These are phyloP conservation scores for Teleogryllus occipitalis DNA, from an alignment of 1,140 invertebrate species.

Conservation along the genomic window DNA sequence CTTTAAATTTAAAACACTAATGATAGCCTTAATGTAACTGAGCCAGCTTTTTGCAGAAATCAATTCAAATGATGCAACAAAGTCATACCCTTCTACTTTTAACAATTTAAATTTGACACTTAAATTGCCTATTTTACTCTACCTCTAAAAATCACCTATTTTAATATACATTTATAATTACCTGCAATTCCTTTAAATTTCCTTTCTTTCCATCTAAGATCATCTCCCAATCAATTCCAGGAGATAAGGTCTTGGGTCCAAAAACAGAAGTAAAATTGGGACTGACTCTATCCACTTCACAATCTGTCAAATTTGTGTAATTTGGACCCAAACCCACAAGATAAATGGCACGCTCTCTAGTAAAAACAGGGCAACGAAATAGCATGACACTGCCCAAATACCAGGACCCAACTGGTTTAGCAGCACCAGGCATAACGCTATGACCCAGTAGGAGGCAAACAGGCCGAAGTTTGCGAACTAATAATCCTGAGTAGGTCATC, in stretches of 20 bases:
- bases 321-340: slow-evolving; percentile 44
- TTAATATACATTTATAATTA: not conserved
- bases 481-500: slow-evolving; percentile 41
- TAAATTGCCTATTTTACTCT: too few relatives aligned
- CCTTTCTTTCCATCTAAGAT: slow-evolving; percentile 25
- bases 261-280: slow-evolving; percentile 41
- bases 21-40: too few relatives aligned
- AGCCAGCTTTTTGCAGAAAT: too few relatives aligned
- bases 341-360: slow-evolving; percentile 40
- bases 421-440: not conserved
- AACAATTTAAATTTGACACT: too few relatives aligned
- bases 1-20: too few relatives aligned
- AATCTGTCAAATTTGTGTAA: slow-evolving; percentile 42
- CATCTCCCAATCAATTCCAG: slow-evolving; percentile 18
- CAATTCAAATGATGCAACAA: too few relatives aligned
- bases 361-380: slow-evolving; percentile 43
- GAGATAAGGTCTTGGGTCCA: slow-evolving; percentile 31
- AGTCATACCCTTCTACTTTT: too few relatives aligned
- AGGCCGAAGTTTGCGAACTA: slow-evolving; percentile 40
- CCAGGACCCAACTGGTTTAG: slow-evolving; percentile 36
- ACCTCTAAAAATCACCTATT: too few relatives aligned
- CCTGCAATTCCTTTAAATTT: slow-evolving; percentile 23
- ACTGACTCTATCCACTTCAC: slow-evolving; percentile 37
- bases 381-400: slow-evolving; percentile 44
- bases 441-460: slow-evolving; percentile 44